Evolutionary conservation across 2,797 vertebrate genomes (phyloP).

Genomic region (Siniperca scherzeri): DNA sequence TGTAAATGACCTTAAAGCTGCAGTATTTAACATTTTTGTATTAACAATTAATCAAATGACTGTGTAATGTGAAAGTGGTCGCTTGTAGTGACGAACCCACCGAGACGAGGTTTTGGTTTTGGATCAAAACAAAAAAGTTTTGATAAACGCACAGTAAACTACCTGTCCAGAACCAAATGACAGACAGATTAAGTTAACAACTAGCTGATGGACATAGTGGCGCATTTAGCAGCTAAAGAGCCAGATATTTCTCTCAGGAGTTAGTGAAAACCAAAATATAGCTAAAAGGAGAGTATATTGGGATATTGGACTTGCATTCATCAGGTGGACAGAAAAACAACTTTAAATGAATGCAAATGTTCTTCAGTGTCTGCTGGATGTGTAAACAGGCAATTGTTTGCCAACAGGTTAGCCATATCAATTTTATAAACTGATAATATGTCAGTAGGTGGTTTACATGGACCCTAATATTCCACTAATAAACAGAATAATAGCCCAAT

Average conservation of each 20-base stretch:
- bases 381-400: neutral
- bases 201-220: neutral
- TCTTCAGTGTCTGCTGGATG: neutral
- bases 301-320: neutral
- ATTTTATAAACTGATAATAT: too few species aligned
- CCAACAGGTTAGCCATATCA: too few species aligned
- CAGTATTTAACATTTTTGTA: neutral
- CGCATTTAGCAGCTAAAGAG: neutral
- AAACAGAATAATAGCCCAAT: too few species aligned
- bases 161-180: neutral
- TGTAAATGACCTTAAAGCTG: neutral
- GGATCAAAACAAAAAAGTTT: too few species aligned
- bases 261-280: neutral
- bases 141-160: too few species aligned
- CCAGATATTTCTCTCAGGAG: too few species aligned
- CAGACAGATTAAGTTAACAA: neutral
- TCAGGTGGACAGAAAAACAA: neutral
- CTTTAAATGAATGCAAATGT: neutral
- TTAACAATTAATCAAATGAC: too few species aligned
- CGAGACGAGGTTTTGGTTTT: neutral
- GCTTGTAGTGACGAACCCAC: too few species aligned
- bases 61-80: neutral
- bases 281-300: neutral
- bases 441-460: too few species aligned
- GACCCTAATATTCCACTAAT: too few species aligned